Evolutionary conservation across 2,113 vertebrate genomes (phyloP).

Genomic region (Chaetodon auriga): DNA sequence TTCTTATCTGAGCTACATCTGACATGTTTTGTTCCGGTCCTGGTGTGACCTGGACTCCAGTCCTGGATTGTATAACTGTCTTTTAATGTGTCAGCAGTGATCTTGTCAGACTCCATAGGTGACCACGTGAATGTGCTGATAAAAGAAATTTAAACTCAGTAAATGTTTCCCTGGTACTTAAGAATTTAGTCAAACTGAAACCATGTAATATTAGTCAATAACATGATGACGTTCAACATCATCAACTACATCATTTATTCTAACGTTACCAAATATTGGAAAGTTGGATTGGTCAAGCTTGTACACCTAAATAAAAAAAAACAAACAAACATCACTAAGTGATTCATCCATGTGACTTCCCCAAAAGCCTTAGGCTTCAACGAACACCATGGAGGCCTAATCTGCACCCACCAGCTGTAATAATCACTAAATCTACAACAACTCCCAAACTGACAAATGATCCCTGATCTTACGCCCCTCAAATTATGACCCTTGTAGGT

Average conservation of each 20-base stretch:
- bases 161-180: neutral
- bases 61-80: constrained; percentile 28
- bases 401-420: constrained; percentile 68
- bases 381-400: constrained; percentile 37
- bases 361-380: neutral
- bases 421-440: constrained; percentile 68
- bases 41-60: constrained; percentile 10
- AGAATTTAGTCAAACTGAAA: neutral
- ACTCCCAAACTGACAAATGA: constrained; percentile 74
- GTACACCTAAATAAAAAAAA: neutral
- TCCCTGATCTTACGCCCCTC: constrained; percentile 31
- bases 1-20: neutral
- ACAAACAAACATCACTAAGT: neutral
- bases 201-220: neutral
- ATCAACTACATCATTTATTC: constrained; percentile 17
- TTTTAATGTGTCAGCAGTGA: constrained; percentile 16
- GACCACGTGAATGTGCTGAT: neutral
- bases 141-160: neutral
- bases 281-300: constrained; percentile 11
- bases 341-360: constrained; percentile 15
- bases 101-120: constrained; percentile 3
- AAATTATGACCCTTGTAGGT: neutral
- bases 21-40: constrained; percentile 5
- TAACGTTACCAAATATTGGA: constrained; percentile 26
- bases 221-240: neutral